Percentiles rank a stretch among this genome's conserved stretches.
These are phyloP conservation scores for Sciurus niger DNA, from an alignment of 2,113 vertebrate genomes.

Conservation along the genomic window DNA sequence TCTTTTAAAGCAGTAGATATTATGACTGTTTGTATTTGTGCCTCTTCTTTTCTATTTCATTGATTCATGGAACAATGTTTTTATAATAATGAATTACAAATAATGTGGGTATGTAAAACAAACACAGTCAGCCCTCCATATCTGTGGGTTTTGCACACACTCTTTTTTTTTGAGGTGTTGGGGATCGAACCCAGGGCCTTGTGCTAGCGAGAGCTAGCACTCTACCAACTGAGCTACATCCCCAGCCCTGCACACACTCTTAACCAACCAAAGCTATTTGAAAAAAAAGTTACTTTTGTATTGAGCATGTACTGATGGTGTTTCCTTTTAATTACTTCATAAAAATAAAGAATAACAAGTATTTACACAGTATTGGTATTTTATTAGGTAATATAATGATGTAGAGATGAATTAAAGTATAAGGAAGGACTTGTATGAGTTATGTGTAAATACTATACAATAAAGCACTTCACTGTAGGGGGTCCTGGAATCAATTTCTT, in stretches of 20 bases:
- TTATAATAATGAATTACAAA: background rate
- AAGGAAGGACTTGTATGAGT: background rate
- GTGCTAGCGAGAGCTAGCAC: too few species aligned
- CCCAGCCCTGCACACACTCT: background rate
- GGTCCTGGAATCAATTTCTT: background rate
- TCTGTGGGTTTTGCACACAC: background rate
- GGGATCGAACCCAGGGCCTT: too few species aligned
- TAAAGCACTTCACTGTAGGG: background rate
- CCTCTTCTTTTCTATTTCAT: background rate
- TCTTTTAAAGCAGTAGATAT: accelerated
- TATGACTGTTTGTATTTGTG: background rate
- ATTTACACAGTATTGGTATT: background rate
- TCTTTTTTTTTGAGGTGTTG: too few species aligned
- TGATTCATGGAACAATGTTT: background rate
- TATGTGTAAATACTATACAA: background rate
- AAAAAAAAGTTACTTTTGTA: background rate
- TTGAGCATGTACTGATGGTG: background rate
- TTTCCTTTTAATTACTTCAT: background rate
- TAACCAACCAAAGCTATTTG: background rate
- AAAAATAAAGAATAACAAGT: background rate
- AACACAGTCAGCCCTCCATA: background rate
- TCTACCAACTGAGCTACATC: too few species aligned
- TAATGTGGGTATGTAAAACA: background rate
- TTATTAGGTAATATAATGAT: background rate
- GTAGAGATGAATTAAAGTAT: background rate